These are phyloP conservation scores for Sphaeridia pumilis DNA, from an alignment of 2,888 invertebrate genomes.

Conservation along the genomic window DNA sequence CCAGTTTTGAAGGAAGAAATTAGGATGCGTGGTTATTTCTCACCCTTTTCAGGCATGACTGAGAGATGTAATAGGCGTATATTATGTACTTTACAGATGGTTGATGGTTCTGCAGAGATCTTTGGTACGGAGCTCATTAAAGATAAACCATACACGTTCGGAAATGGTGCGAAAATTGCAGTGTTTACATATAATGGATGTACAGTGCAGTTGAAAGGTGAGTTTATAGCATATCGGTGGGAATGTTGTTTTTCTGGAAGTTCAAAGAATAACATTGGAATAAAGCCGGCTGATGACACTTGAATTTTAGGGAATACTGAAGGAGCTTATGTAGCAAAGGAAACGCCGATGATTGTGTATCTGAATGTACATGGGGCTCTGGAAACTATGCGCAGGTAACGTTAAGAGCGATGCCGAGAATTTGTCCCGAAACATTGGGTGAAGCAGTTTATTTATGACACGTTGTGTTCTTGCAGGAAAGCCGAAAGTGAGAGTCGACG, in stretches of 20 bases:
- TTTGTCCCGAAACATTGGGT: not conserved
- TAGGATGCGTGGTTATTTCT: too few relatives aligned
- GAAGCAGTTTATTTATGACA: too few relatives aligned
- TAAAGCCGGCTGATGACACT: too few relatives aligned
- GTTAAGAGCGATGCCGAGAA: too few relatives aligned
- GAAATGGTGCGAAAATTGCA: slow-evolving; percentile 82
- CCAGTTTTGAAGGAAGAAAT: too few relatives aligned
- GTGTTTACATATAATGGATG: slow-evolving; percentile 96
- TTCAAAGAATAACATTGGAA: too few relatives aligned
- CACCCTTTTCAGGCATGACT: too few relatives aligned
- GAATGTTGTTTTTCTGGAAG: too few relatives aligned
- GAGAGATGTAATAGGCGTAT: too few relatives aligned
- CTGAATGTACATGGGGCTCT: slow-evolving; percentile 90
- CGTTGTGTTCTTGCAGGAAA: too few relatives aligned
- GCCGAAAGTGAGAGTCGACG: slow-evolving; percentile 42
- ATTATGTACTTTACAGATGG: slow-evolving; percentile 53
- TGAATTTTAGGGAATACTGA: slow-evolving; percentile 64
- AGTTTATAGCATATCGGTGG: too few relatives aligned
- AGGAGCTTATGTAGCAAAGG: slow-evolving; percentile 86
- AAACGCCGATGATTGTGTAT: slow-evolving; percentile 94
- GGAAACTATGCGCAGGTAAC: slow-evolving; percentile 64
- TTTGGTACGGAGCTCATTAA: slow-evolving; percentile 93
- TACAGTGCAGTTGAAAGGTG: slow-evolving; percentile 65
- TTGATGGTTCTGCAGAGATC: slow-evolving; percentile 83
- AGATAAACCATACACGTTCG: slow-evolving; percentile 81